Evolutionary conservation across 2,113 vertebrate genomes (phyloP).

Genomic region (Paracanthobrama guichenoti): DNA sequence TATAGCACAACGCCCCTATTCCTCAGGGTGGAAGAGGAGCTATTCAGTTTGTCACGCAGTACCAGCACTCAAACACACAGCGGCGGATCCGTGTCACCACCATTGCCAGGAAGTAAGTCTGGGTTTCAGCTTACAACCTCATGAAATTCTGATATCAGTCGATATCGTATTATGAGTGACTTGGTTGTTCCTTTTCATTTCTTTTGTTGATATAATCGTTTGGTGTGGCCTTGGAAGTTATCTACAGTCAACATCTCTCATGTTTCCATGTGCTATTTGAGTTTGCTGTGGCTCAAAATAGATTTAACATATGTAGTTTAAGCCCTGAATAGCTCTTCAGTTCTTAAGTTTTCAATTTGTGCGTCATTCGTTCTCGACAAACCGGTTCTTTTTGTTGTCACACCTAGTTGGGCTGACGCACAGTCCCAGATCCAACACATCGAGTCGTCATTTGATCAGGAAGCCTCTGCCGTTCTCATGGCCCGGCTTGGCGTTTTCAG

Average conservation of each 20-base stretch:
- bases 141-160: background rate
- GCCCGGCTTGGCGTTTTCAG: slow-evolving; percentile 92
- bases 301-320: background rate
- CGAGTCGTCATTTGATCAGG: slow-evolving; percentile 94
- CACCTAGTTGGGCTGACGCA: slow-evolving; percentile 91
- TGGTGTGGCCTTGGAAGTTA: background rate
- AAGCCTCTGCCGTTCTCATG: slow-evolving; percentile 93
- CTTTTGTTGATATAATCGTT: background rate
- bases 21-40: slow-evolving; percentile 93
- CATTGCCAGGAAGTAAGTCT: slow-evolving; percentile 90
- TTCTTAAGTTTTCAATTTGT: background rate
- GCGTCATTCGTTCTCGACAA: background rate
- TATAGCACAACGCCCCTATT: slow-evolving; percentile 91
- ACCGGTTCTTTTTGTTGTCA: slow-evolving; percentile 20
- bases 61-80: slow-evolving; percentile 93
- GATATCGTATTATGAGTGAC: background rate
- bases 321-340: background rate
- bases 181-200: background rate
- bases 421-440: slow-evolving; percentile 95
- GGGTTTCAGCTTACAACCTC: background rate
- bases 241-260: background rate
- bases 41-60: slow-evolving; percentile 94
- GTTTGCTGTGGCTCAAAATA: slow-evolving; percentile 35
- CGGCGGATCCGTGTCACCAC: slow-evolving; percentile 92
- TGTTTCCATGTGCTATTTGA: background rate